Base-by-base conservation (phyloP, 2,888 invertebrate species). In the Trachelus stipa region DNA sequence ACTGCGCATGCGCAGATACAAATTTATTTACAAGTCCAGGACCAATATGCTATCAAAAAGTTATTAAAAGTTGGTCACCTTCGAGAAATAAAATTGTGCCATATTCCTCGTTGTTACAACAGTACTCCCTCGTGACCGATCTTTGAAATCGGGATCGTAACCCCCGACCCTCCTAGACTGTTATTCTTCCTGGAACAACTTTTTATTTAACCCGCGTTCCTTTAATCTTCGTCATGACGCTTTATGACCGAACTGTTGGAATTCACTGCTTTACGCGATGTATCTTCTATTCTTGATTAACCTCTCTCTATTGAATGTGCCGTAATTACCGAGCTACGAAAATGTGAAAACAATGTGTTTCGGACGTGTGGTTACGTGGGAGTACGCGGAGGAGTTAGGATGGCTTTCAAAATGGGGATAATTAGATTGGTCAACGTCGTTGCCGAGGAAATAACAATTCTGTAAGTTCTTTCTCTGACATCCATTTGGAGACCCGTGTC, bases 31-130 rank as follows among this genome's bases (percentile, higher is more conserved):
- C 84, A 85, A 87, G 83, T 76, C 78, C 79, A 74, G 76, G 78
- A 76, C 81, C 83, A 86, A 88, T 85, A 85, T 85, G 86, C 85
- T 84, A 85, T 87, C 86, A 83, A 86, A 87, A 88, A 88, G 81
- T 87, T 86, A 87, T 88, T 88, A 88, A 88, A 88, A 88, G 87
- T 88, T 88, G 23, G 86, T 83, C 86, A 83, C 83, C 80, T 83
- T 81, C 81, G 81, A 86, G 85, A 87, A 87, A 85, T 86, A 88
- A 86, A 84, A 85, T 83, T 79, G 81, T 80, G 84, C 80, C 82
- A 9, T 73, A 69, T 30, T 33, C 40, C 31, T 3, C 35, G 11
- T 11, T 12, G 15, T 3, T 37, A n/a, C 79, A 78, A 75, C 79
- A 80, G 79, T 80, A 81, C 81, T 83, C 86, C 83, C 86, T 35